Evolutionary conservation across 2,113 vertebrate species (phyloP).

Genomic region (Terrapene triunguis): DNA sequence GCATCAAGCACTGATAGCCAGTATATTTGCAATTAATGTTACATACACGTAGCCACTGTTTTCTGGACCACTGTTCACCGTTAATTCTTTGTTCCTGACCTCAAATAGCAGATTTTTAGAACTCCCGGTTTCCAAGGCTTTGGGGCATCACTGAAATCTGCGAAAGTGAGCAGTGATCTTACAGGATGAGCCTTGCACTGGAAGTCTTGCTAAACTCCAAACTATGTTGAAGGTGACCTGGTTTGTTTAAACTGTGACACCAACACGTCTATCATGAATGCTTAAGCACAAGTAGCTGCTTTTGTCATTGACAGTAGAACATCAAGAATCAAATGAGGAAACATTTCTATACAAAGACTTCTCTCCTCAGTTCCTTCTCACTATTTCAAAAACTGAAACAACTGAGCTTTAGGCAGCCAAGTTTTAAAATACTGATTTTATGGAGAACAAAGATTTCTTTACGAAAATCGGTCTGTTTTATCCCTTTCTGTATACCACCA

Average conservation of each 20-base stretch:
- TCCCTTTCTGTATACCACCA: not conserved
- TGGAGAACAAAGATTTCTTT: not conserved
- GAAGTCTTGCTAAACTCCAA: not conserved
- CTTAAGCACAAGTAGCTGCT: not conserved
- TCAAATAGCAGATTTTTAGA: not conserved
- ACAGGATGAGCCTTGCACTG: not conserved
- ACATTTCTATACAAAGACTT: not conserved
- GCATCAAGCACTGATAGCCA: not conserved
- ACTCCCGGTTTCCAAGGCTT: not conserved
- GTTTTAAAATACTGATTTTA: not conserved
- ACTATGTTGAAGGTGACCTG: not conserved
- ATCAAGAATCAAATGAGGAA: not conserved
- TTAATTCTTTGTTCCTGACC: not conserved
- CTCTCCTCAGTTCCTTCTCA: not conserved
- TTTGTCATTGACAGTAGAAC: not conserved
- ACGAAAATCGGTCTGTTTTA: fast-evolving
- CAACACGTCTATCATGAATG: not conserved
- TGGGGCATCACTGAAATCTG: not conserved
- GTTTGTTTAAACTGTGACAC: not conserved
- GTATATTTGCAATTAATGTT: not conserved
- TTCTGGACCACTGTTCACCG: not conserved
- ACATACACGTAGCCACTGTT: not conserved
- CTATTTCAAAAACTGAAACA: not conserved
- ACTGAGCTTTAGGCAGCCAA: not conserved
- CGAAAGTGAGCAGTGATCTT: not conserved